Percentiles rank a stretch among this genome's conserved stretches.
These are phyloP conservation scores for Odontophorus gujanensis DNA, from an alignment of 2,113 vertebrate genomes.

Conservation along the genomic window DNA sequence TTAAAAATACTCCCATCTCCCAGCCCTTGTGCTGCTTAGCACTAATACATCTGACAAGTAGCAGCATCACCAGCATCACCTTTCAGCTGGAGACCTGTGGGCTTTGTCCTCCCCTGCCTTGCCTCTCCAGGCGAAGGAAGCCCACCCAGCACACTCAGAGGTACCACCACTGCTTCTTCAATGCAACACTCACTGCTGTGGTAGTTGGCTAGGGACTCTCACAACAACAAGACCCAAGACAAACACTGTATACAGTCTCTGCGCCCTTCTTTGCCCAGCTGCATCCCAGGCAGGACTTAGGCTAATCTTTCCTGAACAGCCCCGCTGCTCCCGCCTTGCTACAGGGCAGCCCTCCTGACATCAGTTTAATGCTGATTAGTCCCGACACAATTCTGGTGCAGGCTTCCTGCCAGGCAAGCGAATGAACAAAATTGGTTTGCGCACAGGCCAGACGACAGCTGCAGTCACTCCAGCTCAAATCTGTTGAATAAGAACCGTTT, in stretches of 20 bases:
- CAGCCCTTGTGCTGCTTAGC: background rate
- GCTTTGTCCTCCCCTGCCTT: fast-evolving
- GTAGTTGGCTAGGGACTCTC: background rate
- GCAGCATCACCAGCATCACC: background rate
- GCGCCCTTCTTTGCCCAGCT: background rate
- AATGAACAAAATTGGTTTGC: slow-evolving; percentile 69
- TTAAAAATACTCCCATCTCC: background rate
- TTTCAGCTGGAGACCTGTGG: background rate
- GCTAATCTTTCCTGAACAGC: slow-evolving; percentile 37
- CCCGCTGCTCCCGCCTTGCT: background rate
- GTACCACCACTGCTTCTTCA: background rate
- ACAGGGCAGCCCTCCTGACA: slow-evolving; percentile 47
- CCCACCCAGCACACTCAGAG: background rate
- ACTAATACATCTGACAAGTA: background rate
- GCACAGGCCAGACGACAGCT: slow-evolving; percentile 66
- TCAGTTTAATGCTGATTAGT: slow-evolving; percentile 69
- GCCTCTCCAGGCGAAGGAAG: background rate
- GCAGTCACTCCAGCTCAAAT: slow-evolving; percentile 60
- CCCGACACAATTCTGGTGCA: slow-evolving; percentile 59
- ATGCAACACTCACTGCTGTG: background rate
- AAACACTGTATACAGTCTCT: background rate
- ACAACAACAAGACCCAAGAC: background rate
- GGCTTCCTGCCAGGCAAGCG: slow-evolving; percentile 69
- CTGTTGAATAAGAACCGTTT: slow-evolving; percentile 51
- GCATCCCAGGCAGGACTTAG: background rate